These are phyloP conservation scores for Peromyscus polionotus DNA, from an alignment of 2,113 vertebrate species.

Conservation along the genomic window DNA sequence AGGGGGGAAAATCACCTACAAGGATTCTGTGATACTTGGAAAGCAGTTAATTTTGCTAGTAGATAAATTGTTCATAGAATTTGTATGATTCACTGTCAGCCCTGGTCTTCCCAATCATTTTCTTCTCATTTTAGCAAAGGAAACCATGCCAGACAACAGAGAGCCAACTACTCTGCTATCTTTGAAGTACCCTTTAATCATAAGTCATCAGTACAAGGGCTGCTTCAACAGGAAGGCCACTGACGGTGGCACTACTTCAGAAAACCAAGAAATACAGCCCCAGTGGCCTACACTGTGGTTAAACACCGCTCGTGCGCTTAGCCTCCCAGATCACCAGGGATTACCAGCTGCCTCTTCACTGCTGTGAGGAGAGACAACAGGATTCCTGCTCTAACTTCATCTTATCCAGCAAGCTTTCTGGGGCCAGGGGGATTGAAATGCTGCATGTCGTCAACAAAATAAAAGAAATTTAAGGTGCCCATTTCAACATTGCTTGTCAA, in stretches of 20 bases:
- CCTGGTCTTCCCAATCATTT: neutral
- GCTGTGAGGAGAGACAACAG: neutral
- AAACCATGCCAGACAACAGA: constrained; percentile 6
- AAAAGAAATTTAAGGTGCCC: neutral
- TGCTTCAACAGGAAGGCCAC: neutral
- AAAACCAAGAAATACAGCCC: neutral
- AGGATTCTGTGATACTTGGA: constrained; percentile 33
- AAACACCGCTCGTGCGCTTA: neutral
- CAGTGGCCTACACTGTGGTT: neutral
- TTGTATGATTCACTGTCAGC: neutral
- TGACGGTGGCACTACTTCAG: constrained; percentile 9
- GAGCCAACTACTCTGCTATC: neutral
- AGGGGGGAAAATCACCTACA: neutral
- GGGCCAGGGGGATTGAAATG: neutral
- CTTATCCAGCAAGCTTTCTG: neutral
- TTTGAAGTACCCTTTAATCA: constrained; percentile 27
- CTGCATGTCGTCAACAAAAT: neutral
- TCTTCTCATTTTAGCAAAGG: neutral
- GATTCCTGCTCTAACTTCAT: neutral
- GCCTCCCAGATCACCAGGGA: neutral
- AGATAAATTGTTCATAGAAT: neutral
- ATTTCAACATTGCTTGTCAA: neutral
- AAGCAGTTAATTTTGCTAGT: neutral
- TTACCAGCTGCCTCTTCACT: neutral
- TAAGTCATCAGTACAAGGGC: neutral